Base-by-base conservation (phyloP, 2,888 invertebrate genomes). In the Epinotia ramella region DNA sequence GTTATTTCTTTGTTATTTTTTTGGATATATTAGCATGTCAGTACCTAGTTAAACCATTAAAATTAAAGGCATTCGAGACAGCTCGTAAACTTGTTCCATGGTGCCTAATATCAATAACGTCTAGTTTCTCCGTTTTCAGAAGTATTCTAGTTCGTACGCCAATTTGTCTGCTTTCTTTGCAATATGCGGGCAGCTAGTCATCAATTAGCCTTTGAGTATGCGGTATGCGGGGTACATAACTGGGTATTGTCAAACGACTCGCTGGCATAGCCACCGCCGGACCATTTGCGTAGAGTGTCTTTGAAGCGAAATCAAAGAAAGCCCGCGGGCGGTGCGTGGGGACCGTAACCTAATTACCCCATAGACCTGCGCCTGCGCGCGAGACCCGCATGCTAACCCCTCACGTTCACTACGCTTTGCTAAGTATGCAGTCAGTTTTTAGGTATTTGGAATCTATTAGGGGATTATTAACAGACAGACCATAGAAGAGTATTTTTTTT, bases 281-380 rank as follows among this genome's bases (percentile, higher is more conserved):
- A 80, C 77, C 83, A 80, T 84, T 81, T 80, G 77, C 73, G 78
- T 77, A 77, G 80, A 73, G 79, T 75, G 80, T 80, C 80, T 83
- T 82, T 80, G 80, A 82, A 82, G 82, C 77, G 82, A 84, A 87
- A 87, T 88, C 87, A 88, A 87, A 86, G 87, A 82, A 85, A 82
- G 86, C 85, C 89, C 85, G 79, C 78, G 77, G 83, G 82, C 83
- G 77, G 77, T 77, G 81, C 79, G 79, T 72, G 66, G 78, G 84
- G 83, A 77, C 81, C 79, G 77, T 88, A 88, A 88, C 86, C 85
- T 83, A 86, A 88, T 89, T 88, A 88, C 81, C 69, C 77, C 72
- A 73, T 79, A 81, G 81, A 80, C 78, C 77, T 79, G 75, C 72
- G 65, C 78, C 77, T 79, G 75, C 72, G 65, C 75, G 78, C 77